A percentile compares a stretch with the other conserved stretches of the same genome.
Evolutionary conservation across 2,113 vertebrate species (phyloP).

Genomic region (Thinocorus orbignyianus): DNA sequence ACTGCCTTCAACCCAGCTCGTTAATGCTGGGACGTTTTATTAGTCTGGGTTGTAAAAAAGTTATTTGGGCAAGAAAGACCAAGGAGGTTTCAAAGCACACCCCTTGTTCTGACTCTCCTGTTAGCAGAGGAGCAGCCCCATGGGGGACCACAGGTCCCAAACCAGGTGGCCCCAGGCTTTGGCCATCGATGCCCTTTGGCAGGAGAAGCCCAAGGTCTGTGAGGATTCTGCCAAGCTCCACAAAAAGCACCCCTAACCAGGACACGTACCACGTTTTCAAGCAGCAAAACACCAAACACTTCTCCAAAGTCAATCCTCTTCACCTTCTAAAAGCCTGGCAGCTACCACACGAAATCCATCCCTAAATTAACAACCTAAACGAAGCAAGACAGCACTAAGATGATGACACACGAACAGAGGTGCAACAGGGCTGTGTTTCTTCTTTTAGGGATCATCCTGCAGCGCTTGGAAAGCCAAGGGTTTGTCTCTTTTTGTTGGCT

Average conservation of each 20-base stretch:
- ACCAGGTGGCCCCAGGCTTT: neutral
- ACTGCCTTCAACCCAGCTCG: neutral
- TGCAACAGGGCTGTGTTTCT: neutral
- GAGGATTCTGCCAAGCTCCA: neutral
- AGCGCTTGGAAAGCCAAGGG: neutral
- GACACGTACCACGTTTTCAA: accelerated
- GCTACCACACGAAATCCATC: neutral
- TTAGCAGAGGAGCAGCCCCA: neutral
- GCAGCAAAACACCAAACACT: neutral
- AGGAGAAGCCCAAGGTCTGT: neutral
- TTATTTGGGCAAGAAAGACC: neutral
- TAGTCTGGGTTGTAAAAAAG: neutral
- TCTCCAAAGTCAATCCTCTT: neutral
- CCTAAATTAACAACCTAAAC: neutral
- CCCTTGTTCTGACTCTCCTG: neutral
- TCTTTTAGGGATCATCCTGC: neutral
- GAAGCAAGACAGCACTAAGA: neutral
- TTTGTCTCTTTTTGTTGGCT: neutral
- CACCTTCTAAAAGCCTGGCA: neutral
- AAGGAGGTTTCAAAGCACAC: neutral
- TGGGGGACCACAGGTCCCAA: neutral
- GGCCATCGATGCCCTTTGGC: neutral
- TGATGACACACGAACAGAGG: accelerated
- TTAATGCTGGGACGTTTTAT: neutral
- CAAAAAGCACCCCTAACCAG: neutral